phyloP scores from a whole-genome alignment of 2,113 vertebrate species.

The Pan troglodytes region NHGRI_mPanTro3-v2.1_pri NC_072408.2:75896501-75897000 shows the following conservation, averaged over 20 bases:
- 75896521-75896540: not conserved
- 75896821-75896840: not conserved
- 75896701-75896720: not conserved
- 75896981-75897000: not conserved
- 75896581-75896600: not conserved
- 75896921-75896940: slow-evolving; percentile 1
- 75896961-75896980: not conserved
- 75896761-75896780: not conserved
- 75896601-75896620: not conserved
- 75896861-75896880: slow-evolving; percentile 44
- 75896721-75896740: not conserved
- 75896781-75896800: not conserved
- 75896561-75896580: not conserved
- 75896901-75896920: not conserved
- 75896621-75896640: not conserved
- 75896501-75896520: not conserved
- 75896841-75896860: not conserved
- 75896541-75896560: not conserved
- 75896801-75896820: not conserved
- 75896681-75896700: fast-evolving
- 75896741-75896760: not conserved
- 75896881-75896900: not conserved
- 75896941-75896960: not conserved
- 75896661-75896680: not conserved
- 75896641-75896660: not conserved